These are phyloP conservation scores for Aradus depressus DNA, from an alignment of 2,888 invertebrate genomes.

Conservation along the genomic window DNA sequence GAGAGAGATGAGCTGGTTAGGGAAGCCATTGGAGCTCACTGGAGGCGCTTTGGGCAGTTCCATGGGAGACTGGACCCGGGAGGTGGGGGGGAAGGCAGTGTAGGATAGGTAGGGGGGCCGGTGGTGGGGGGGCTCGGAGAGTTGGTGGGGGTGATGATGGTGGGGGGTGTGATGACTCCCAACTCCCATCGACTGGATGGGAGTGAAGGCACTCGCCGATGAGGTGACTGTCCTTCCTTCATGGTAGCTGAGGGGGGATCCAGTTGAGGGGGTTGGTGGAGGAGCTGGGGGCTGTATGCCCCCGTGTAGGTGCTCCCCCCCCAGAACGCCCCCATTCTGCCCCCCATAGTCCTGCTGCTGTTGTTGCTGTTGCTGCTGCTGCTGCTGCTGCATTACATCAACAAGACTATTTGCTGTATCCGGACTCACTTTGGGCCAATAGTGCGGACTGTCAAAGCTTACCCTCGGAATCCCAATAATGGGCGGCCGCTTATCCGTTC, in stretches of 20 bases:
- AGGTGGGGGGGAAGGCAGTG: constrained; percentile 61
- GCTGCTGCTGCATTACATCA: constrained; percentile 34
- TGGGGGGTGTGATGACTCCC: constrained; percentile 47
- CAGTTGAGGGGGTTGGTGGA: constrained; percentile 32
- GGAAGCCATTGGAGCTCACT: constrained; percentile 58
- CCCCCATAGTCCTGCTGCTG: constrained; percentile 30
- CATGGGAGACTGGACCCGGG: constrained; percentile 32
- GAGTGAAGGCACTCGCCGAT: constrained; percentile 85
- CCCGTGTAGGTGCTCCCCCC: constrained; percentile 30
- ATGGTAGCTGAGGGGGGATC: constrained; percentile 39
- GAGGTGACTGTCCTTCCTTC: constrained; percentile 42
- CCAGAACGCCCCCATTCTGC: constrained; percentile 29
- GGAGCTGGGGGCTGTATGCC: constrained; percentile 29
- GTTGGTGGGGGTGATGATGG: constrained; percentile 41
- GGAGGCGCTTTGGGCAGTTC: constrained; percentile 41
- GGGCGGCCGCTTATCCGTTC: constrained; percentile 81
- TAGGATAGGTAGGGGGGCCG: constrained; percentile 63
- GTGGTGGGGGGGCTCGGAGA: constrained; percentile 28
- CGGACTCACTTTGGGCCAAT: constrained; percentile 80
- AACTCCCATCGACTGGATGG: constrained; percentile 74
- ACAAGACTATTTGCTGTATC: constrained; percentile 50
- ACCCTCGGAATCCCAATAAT: constrained; percentile 45
- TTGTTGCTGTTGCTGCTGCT: constrained; percentile 33
- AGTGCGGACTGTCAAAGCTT: constrained; percentile 38
- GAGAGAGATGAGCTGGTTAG: constrained; percentile 85